Evolutionary conservation across 2,888 invertebrate species (phyloP), one percentile per base, ranked within the genome.

Genomic region (Rhopalosiphum nymphaeae): DNA sequence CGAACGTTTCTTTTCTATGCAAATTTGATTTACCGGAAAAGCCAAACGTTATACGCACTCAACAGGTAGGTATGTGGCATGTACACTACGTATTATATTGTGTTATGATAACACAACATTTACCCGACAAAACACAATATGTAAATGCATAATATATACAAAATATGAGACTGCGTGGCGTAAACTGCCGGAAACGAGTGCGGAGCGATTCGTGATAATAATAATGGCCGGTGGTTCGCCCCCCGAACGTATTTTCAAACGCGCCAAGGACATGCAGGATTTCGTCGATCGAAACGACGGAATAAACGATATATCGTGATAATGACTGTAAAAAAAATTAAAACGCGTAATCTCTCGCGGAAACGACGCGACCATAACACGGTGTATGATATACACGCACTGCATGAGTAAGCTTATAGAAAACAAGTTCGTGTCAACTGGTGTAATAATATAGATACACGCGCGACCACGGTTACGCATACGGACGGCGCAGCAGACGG

Each of bases 251-350:
- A 78, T 36, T 78, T 78, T 78, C 16, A 21, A 36, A 36, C 67
- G 67, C 36, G 7, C 78, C 78, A 78, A 78, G 78, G 78, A 36
- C 78, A 21, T 36, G 5, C 53, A 53, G 9, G 21, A 78, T 78
- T 78, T 78, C 9, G 67, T 78, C 9, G 78, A 78, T 78, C 36
- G 36, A 78, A 78, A 78, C 36, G 78, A 78, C 78, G 36, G 36
- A 78, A 78, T 78, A 78, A 78, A 78, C 78, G 78, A 78, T 78
- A 36, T 21, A 78, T 36, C 78, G 78, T 78, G 78, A 78, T 78
- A 78, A 78, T 78, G 78, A 36, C 36, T 78, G 78, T 78, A 78
- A 78, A 78, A 78, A 78, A 78, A 78, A 36, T 36, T 36, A 78
- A 36, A 78, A 78, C 7, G 36, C 78, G 78, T 36, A 78, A 78